Percentiles rank a stretch among this genome's conserved stretches.
Conservation (phyloP, 2,797 vertebrate genomes). For the Sparus aurata region DNA sequence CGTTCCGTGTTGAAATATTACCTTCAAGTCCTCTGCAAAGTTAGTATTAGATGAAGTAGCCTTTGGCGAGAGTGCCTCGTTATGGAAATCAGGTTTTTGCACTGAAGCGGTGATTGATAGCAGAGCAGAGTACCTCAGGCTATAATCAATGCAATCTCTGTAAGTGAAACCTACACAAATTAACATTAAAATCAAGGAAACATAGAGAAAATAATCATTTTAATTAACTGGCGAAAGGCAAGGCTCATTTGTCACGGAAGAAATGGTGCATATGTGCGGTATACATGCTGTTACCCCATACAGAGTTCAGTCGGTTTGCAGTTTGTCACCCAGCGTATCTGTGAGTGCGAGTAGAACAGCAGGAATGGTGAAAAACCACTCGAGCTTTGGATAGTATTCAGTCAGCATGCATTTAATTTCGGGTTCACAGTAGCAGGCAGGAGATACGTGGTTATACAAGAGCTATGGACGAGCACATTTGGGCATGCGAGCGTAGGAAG, state of each 20-base stretch:
- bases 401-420: slow-evolving; percentile 55
- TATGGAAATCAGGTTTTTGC: slow-evolving; percentile 46
- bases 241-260: slow-evolving; percentile 52
- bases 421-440: slow-evolving; percentile 42
- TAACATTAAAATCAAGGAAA: slow-evolving; percentile 46
- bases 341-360: slow-evolving; percentile 18
- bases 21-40: neutral
- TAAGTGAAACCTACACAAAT: slow-evolving; percentile 53
- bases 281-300: slow-evolving; percentile 19
- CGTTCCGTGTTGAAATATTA: slow-evolving; percentile 23
- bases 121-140: slow-evolving; percentile 36
- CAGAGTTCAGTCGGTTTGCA: slow-evolving; percentile 55
- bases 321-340: slow-evolving; percentile 43
- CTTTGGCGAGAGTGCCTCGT: slow-evolving; percentile 6
- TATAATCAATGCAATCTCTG: slow-evolving; percentile 52
- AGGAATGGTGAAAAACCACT: slow-evolving; percentile 46
- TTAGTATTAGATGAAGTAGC: slow-evolving; percentile 16
- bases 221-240: slow-evolving; percentile 17
- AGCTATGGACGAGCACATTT: slow-evolving; percentile 42
- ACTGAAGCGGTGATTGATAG: slow-evolving; percentile 60
- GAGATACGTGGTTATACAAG: slow-evolving; percentile 28
- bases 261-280: slow-evolving; percentile 19
- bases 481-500: slow-evolving; percentile 27
- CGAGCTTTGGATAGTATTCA: slow-evolving; percentile 54
- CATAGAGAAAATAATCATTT: slow-evolving; percentile 24